phyloP scores from a whole-genome alignment of 2,113 vertebrate species.

The Pedionomus torquatus region DNA sequence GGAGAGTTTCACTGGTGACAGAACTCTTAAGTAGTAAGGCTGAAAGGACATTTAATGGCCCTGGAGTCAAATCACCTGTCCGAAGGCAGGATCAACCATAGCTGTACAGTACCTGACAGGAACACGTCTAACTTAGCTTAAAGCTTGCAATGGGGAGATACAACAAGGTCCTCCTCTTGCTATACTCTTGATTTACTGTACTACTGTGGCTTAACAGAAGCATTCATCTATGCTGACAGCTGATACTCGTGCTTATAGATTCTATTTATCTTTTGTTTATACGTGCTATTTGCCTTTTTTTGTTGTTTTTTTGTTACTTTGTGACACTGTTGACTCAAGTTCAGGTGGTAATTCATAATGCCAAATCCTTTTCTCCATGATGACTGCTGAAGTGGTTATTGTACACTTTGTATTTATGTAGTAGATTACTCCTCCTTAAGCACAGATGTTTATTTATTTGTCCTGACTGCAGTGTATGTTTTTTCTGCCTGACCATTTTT shows the following conservation, averaged over 20 bases:
- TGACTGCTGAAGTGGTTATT: not conserved
- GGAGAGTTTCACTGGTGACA: not conserved
- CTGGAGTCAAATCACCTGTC: not conserved
- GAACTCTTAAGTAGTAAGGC: fast-evolving
- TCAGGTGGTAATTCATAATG: not conserved
- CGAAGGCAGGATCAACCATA: not conserved
- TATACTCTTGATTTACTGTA: not conserved
- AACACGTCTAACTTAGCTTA: not conserved
- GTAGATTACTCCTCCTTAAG: not conserved
- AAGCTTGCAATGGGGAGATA: not conserved
- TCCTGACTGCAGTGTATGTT: not conserved
- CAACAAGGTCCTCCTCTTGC: not conserved
- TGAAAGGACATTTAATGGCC: not conserved
- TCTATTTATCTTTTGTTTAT: not conserved
- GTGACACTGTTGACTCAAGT: not conserved
- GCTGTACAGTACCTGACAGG: not conserved
- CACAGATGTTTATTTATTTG: not conserved
- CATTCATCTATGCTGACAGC: not conserved
- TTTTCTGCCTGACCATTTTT: not conserved
- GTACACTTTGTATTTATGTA: not conserved
- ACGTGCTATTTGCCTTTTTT: not conserved
- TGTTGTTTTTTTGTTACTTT: fast-evolving
- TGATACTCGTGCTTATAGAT: not conserved
- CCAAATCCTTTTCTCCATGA: not conserved
- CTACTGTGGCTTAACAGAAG: not conserved